These are phyloP conservation scores for Drosophila truncata DNA, from an alignment of 1,140 invertebrate species.

Conservation along the genomic window DNA sequence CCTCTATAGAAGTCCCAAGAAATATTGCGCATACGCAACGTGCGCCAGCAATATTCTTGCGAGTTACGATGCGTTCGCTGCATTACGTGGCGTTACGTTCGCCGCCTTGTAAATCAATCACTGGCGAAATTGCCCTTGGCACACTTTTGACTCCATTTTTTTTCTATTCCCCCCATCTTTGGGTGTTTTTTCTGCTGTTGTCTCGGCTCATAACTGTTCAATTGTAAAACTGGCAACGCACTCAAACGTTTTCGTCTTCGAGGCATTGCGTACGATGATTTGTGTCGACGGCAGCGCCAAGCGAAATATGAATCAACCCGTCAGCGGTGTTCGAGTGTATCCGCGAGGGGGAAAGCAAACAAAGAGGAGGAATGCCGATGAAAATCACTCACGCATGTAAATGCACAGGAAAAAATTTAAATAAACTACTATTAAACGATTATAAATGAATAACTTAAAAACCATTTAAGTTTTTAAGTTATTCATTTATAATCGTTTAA, in stretches of 20 bases:
- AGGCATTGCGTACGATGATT: constrained; percentile 76
- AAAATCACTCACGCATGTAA: constrained; percentile 70
- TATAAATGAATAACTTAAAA: not conserved
- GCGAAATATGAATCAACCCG: constrained; percentile 65
- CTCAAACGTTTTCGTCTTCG: constrained; percentile 45
- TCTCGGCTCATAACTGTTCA: constrained; percentile 41
- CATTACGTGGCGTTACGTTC: constrained; percentile 11
- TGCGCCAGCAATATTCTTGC: constrained; percentile 17
- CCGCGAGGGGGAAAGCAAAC: constrained; percentile 10
- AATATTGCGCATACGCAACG: constrained; percentile 72
- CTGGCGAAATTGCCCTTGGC: constrained; percentile 79
- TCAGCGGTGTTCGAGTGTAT: constrained; percentile 37
- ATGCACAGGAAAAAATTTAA: not conserved
- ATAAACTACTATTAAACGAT: too few relatives aligned
- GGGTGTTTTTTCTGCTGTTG: constrained; percentile 20
- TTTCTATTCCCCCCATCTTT: constrained; percentile 37
- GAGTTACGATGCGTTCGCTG: constrained; percentile 11
- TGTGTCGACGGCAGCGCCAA: constrained; percentile 65
- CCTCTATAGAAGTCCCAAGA: not conserved
- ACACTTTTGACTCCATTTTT: constrained; percentile 39
- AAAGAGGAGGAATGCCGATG: constrained; percentile 21
- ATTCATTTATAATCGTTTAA: not conserved
- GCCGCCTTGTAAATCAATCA: constrained; percentile 77
- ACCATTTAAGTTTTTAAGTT: not conserved
- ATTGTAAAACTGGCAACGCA: constrained; percentile 60